A percentile compares a stretch with the other conserved stretches of the same genome.
Evolutionary conservation across 2,888 invertebrate genomes (phyloP).

Genomic region (Agrilus mali): DNA sequence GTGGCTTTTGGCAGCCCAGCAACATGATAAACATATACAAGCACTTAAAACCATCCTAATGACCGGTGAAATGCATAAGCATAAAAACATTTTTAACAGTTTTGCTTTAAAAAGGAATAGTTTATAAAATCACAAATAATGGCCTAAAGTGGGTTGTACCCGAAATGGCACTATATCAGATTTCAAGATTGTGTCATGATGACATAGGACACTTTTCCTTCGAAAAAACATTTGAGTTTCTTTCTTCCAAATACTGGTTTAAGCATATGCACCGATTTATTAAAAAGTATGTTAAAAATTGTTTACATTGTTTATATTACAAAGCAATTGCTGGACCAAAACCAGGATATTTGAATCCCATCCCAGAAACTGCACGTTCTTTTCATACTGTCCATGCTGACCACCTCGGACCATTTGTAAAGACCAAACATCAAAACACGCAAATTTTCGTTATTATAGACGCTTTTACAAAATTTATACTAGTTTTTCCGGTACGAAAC

Average conservation of each 20-base stretch:
- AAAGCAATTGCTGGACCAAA: conserved; percentile 16
- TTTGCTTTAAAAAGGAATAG: too few relatives aligned
- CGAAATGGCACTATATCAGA: conserved; percentile 16
- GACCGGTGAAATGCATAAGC: too few relatives aligned
- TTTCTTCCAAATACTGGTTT: conserved; percentile 17
- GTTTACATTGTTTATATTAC: conserved; percentile 20
- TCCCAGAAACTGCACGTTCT: conserved; percentile 24
- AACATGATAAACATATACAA: too few relatives aligned
- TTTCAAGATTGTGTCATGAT: conserved; percentile 23
- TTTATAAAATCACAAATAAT: neutral
- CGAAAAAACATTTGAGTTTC: conserved; percentile 19
- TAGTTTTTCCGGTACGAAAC: neutral
- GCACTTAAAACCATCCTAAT: too few relatives aligned
- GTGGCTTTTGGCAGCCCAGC: too few relatives aligned
- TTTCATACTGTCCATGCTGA: conserved; percentile 30
- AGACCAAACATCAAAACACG: conserved; percentile 19
- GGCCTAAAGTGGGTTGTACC: conserved; percentile 20
- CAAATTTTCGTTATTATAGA: conserved; percentile 24
- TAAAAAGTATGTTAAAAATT: too few relatives aligned
- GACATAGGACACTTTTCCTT: conserved; percentile 23
- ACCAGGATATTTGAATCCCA: conserved; percentile 18
- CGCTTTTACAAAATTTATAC: conserved; percentile 15
- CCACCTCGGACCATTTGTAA: conserved; percentile 28
- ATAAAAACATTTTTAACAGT: too few relatives aligned
- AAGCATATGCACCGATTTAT: conserved; percentile 18